These are phyloP conservation scores for Entomobrya proxima DNA, from an alignment of 2,888 invertebrate species.

Conservation along the genomic window DNA sequence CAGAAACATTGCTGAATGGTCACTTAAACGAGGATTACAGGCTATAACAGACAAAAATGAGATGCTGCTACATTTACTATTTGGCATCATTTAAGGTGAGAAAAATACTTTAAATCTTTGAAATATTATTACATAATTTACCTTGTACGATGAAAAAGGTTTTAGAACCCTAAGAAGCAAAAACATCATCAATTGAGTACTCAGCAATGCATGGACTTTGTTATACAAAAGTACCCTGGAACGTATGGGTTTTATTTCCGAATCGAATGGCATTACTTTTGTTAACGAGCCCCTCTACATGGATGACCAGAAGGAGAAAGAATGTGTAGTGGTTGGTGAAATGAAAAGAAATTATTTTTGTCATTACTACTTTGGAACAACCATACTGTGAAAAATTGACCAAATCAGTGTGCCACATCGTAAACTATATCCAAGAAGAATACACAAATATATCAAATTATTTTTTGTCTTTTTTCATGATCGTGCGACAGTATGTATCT, in stretches of 20 bases:
- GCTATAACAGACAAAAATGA: too few relatives aligned
- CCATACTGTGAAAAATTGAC: constrained; percentile 34
- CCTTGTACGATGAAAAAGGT: too few relatives aligned
- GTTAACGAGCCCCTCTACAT: constrained; percentile 36
- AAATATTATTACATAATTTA: too few relatives aligned
- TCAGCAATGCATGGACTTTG: neutral
- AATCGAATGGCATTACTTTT: neutral
- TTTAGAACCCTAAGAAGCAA: too few relatives aligned
- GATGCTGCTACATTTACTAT: too few relatives aligned
- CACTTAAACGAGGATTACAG: too few relatives aligned
- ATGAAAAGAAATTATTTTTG: neutral
- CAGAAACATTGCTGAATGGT: too few relatives aligned
- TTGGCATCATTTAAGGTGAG: too few relatives aligned
- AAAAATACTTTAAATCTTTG: too few relatives aligned
- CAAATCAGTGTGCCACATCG: constrained; percentile 33
- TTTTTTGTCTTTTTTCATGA: neutral
- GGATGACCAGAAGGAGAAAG: constrained; percentile 13
- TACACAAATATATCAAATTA: neutral
- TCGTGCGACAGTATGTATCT: too few relatives aligned
- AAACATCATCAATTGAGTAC: too few relatives aligned
- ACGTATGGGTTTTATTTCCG: neutral
- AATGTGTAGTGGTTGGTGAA: neutral
- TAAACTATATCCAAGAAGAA: neutral
- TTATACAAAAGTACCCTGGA: neutral
- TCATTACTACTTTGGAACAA: neutral